Conservation (phyloP, 2,888 invertebrate species). For the Drosophila parthenogenetica region DNA sequence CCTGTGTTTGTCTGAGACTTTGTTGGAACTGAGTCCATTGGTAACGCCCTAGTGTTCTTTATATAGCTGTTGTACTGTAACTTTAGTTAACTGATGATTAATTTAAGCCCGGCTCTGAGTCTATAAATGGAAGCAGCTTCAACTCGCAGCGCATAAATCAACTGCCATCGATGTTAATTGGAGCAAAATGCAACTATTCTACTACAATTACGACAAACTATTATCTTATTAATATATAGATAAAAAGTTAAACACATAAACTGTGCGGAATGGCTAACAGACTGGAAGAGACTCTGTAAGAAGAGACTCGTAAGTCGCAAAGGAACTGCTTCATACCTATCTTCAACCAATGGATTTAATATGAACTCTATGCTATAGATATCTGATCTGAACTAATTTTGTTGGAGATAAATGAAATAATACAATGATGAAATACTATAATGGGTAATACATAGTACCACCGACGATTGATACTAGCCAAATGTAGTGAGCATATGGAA, state of each 20-base stretch:
- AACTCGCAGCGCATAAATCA: conserved; percentile 63
- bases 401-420: no score
- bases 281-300: no score
- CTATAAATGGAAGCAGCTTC: conserved; percentile 72
- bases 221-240: conserved; percentile 45
- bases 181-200: conserved; percentile 32
- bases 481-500: no score
- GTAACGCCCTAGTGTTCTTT: conserved; percentile 59
- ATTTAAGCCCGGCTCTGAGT: conserved; percentile 38
- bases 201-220: conserved; percentile 52
- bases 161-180: conserved; percentile 63
- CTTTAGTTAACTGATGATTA: conserved; percentile 41
- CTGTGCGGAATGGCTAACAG: no score
- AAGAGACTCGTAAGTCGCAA: no score
- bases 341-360: no score
- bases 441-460: no score
- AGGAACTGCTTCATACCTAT: no score
- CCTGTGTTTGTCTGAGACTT: conserved; percentile 37
- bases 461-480: no score
- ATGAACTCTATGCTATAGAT: no score
- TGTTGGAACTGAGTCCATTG: conserved; percentile 58
- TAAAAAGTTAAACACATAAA: background rate
- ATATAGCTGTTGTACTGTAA: conserved; percentile 49
- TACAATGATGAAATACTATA: no score
- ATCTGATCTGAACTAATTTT: no score